These are phyloP conservation scores for Drosophila auraria DNA, from an alignment of 1,140 invertebrate species.

Conservation along the genomic window DNA sequence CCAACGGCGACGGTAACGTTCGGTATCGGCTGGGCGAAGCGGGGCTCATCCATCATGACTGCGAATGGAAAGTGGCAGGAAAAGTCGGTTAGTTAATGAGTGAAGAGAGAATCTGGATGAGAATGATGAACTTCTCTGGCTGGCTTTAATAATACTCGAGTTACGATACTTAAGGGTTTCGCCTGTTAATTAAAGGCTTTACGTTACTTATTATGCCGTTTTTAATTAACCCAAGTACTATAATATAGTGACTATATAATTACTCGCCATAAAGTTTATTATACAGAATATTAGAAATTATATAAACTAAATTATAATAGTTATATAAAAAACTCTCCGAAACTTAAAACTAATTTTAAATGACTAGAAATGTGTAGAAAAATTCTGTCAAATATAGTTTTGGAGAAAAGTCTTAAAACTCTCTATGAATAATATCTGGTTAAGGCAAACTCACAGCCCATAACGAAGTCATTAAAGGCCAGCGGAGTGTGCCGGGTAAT, in stretches of 20 bases:
- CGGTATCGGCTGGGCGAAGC: slow-evolving; percentile 94
- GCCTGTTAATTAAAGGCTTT: too few species aligned
- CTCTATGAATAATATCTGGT: slow-evolving; percentile 39
- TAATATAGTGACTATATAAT: background rate
- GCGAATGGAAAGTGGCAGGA: slow-evolving; percentile 64
- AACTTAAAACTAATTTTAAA: too few species aligned
- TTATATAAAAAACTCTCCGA: too few species aligned
- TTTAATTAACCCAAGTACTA: background rate
- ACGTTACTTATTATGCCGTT: background rate
- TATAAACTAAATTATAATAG: too few species aligned
- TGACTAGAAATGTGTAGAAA: background rate
- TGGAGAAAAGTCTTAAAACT: slow-evolving; percentile 9
- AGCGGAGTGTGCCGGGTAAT: slow-evolving; percentile 51
- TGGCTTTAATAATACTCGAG: slow-evolving; percentile 2
- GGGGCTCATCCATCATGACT: slow-evolving; percentile 93
- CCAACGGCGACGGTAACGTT: slow-evolving; percentile 95
- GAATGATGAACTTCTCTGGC: background rate
- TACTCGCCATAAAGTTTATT: background rate
- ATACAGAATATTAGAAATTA: too few species aligned
- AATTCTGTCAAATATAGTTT: slow-evolving; percentile 5
- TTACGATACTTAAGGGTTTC: background rate
- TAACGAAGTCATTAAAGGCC: slow-evolving; percentile 58
- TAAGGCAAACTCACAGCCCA: slow-evolving; percentile 10
- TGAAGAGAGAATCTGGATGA: slow-evolving; percentile 3
- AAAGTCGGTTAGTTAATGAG: slow-evolving; percentile 73